Conservation (phyloP, 2,888 invertebrate genomes). For the Halictus quadricinctus region DNA sequence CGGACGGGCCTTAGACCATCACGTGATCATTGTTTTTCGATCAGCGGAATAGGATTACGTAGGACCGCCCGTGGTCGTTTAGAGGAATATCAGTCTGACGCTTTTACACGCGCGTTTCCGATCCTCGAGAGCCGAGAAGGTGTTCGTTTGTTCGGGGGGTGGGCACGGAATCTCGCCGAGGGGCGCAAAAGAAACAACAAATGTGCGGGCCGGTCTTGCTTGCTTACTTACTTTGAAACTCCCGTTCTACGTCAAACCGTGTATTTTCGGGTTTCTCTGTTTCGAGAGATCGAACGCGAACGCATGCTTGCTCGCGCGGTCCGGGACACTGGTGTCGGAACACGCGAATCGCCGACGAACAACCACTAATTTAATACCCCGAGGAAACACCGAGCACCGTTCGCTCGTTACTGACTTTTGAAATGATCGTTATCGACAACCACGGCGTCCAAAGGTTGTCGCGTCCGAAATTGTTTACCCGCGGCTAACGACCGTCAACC, state of each 20-base stretch:
- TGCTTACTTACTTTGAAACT: slow-evolving; percentile 58
- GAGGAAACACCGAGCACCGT: neutral
- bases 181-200: slow-evolving; percentile 42
- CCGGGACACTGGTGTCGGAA: neutral
- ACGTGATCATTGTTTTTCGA: neutral
- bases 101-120: neutral
- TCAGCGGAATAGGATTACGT: neutral
- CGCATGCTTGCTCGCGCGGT: neutral
- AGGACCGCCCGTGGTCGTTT: neutral
- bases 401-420: slow-evolving; percentile 13
- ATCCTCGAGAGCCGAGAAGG: neutral
- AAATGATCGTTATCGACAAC: neutral
- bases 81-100: neutral
- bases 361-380: slow-evolving; percentile 35
- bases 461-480: neutral
- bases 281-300: slow-evolving; percentile 30
- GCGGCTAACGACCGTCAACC: neutral
- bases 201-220: slow-evolving; percentile 46
- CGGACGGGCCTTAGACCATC: neutral
- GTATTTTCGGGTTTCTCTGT: slow-evolving; percentile 61
- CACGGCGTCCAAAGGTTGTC: neutral
- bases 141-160: neutral
- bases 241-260: slow-evolving; percentile 55
- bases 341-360: neutral
- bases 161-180: neutral